Conservation (phyloP, 2,113 vertebrate genomes). For the Mesoclemmys tuberculata region DNA sequence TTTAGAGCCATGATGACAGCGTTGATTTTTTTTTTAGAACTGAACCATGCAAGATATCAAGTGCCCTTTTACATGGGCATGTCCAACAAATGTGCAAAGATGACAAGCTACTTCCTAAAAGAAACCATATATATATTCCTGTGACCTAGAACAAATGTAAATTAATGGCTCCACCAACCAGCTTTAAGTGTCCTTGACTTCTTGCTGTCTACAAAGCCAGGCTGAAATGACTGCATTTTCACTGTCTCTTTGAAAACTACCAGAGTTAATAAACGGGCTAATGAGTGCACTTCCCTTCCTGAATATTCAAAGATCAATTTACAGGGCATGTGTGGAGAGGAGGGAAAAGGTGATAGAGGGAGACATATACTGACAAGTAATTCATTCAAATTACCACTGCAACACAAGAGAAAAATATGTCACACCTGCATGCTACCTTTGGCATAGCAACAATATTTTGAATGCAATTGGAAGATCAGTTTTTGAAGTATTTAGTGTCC, state of each 20-base stretch:
- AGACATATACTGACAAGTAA: not conserved
- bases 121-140: not conserved
- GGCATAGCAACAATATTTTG: not conserved
- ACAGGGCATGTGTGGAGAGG: not conserved
- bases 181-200: not conserved
- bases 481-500: conserved; percentile 25
- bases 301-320: not conserved
- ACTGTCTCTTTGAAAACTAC: not conserved
- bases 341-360: not conserved
- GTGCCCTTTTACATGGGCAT: too few species aligned
- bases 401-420: not conserved
- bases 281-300: not conserved
- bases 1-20: not conserved
- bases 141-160: not conserved
- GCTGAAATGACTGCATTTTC: not conserved
- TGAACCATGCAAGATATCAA: not conserved
- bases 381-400: not conserved
- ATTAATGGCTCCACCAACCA: not conserved
- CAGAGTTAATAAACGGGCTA: not conserved
- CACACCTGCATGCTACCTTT: not conserved
- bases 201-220: not conserved
- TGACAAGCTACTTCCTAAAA: not conserved
- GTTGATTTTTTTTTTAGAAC: not conserved
- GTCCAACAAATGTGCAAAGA: not conserved
- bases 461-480: not conserved